phyloP scores from a whole-genome alignment of 2,113 vertebrate species.

The Pomatorhinus ruficollis region DNA sequence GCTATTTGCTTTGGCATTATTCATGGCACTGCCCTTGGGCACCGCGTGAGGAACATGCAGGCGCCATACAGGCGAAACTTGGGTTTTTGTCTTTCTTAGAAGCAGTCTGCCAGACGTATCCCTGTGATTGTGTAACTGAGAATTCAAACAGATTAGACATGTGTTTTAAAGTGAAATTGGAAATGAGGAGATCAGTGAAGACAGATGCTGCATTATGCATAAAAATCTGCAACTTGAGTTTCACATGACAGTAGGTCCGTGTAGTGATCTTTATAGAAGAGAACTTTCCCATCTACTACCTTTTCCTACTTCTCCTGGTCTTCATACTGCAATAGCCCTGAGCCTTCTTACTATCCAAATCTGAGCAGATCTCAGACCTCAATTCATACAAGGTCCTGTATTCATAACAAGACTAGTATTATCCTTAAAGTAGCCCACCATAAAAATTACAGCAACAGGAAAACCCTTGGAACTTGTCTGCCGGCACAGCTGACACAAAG shows the following conservation, averaged over 20 bases:
- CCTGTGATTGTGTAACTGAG: background rate
- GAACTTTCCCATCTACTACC: background rate
- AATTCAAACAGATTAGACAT: slow-evolving; percentile 33
- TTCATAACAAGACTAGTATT: background rate
- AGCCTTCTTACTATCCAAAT: background rate
- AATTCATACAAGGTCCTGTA: background rate
- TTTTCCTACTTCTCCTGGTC: background rate
- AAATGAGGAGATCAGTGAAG: slow-evolving; percentile 30
- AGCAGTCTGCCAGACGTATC: background rate
- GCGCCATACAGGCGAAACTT: background rate
- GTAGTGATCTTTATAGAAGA: background rate
- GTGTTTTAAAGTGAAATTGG: slow-evolving; percentile 33
- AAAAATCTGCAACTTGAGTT: slow-evolving; percentile 27
- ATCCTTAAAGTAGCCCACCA: background rate
- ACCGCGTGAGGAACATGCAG: rapidly evolving
- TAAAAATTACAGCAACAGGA: background rate
- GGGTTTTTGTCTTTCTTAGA: background rate
- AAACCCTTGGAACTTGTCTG: background rate
- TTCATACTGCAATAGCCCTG: background rate
- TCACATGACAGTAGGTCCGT: background rate
- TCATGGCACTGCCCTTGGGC: background rate
- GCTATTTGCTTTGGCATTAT: background rate
- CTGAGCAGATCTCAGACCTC: background rate
- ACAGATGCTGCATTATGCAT: slow-evolving; percentile 10
- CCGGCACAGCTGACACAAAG: background rate